Base-by-base conservation (phyloP, 2,113 vertebrate genomes). In the Colinus virginianus region DNA sequence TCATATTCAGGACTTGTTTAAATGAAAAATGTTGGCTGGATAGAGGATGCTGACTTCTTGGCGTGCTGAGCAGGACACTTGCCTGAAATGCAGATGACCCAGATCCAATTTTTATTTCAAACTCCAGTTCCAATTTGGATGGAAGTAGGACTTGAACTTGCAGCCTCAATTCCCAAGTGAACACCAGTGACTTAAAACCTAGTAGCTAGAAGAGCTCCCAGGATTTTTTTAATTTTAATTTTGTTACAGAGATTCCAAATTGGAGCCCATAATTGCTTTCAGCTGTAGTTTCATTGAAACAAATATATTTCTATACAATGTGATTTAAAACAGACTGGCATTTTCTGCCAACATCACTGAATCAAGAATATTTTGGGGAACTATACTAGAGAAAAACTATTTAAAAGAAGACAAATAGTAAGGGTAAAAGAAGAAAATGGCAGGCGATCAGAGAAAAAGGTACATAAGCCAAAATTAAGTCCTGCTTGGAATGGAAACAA, bases 221-320 rank as follows among this genome's bases (percentile, higher is more conserved):
- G 64, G 82, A 83, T 85, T 66, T 89, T 94, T 94, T 86, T 40
- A 21, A 82, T 87, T 91, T 91, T 85, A 90, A 71, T 91, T 93
- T 95, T 94, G 51, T 94, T 85, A 93, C 49, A 83, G 68, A 20
- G 75, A 74, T 77, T 86, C 49, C 68, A 88, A 91, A 90, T 46
- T 83, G 49, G 55, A 89, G 49, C 11, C 55, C 19, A 40, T 88
- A 94, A 91, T 88, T 95, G 51, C 88, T 88, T 91, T 95, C 93
- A 94, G 93, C 93, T 96, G 87, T 96, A 93, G 76, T 74, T 94
- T 85, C 93, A 94, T 34, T 94, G 87, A 88, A 91, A 94, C 21
- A 95, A 91, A 88, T 78, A 78, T 11, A 85, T 93, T 94, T 17
- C 51, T 61, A 88, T 55, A 94, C 84, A 91, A 94, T 83, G 36